phyloP scores from a whole-genome alignment of 2,888 invertebrate genomes.

The Ferdinandea cuprea region DNA sequence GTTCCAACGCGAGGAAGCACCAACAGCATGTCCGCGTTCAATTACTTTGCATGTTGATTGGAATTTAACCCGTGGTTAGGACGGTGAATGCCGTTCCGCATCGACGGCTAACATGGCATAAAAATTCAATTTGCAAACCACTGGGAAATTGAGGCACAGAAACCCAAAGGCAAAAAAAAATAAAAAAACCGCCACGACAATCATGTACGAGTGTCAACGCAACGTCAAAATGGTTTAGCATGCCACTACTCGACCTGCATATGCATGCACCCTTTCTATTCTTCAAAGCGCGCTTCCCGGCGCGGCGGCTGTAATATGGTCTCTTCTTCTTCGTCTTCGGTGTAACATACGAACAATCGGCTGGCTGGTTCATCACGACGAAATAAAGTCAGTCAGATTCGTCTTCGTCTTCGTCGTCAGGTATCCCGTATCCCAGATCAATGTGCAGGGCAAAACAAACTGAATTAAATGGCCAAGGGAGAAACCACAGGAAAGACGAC shows the following conservation, averaged over 20 bases:
- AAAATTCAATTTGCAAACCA: constrained; percentile 70
- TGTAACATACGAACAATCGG: constrained; percentile 44
- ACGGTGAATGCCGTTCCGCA: constrained; percentile 41
- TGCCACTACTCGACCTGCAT: constrained; percentile 66
- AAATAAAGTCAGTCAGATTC: constrained; percentile 49
- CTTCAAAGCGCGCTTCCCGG: constrained; percentile 11
- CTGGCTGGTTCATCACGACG: constrained; percentile 58
- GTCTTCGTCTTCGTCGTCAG: neutral
- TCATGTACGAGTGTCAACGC: constrained; percentile 70
- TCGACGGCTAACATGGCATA: constrained; percentile 62
- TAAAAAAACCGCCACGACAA: constrained; percentile 62
- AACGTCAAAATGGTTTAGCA: constrained; percentile 71
- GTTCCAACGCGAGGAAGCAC: constrained; percentile 53
- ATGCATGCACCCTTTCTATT: constrained; percentile 45
- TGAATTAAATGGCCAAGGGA: constrained; percentile 58
- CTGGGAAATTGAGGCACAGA: constrained; percentile 34
- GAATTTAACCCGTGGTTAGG: constrained; percentile 67
- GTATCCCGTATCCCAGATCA: constrained; percentile 9
- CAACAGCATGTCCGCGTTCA: constrained; percentile 66
- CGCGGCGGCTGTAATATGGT: constrained; percentile 39
- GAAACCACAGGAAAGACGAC: constrained; percentile 64
- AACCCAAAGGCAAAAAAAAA: neutral
- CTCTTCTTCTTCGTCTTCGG: constrained; percentile 14
- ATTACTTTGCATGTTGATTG: constrained; percentile 75
- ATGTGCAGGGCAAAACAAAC: constrained; percentile 47